phyloP scores from a whole-genome alignment of 2,797 vertebrate genomes.

The Spea hammondii region DNA sequence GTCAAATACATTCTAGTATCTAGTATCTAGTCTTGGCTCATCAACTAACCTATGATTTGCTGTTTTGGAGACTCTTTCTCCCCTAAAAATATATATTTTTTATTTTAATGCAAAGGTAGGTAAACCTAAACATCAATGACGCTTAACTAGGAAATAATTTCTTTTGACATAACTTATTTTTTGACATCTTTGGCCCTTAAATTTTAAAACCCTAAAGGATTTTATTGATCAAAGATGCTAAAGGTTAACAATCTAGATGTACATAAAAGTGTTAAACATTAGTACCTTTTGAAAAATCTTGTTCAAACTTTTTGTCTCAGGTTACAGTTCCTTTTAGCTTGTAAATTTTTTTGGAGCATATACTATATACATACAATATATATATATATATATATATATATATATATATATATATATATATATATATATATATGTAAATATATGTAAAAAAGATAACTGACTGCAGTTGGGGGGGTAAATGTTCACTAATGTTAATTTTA shows the following conservation, averaged over 20 bases:
- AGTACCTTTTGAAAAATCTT: background rate
- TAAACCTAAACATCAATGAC: too few relatives aligned
- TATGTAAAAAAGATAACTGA: too few relatives aligned
- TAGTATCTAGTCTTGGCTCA: slow-evolving; percentile 45
- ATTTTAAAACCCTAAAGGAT: background rate
- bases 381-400: too few relatives aligned
- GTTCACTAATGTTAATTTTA: too few relatives aligned
- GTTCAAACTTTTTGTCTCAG: background rate
- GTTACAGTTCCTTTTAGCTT: background rate
- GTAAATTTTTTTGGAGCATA: too few relatives aligned
- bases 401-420: too few relatives aligned
- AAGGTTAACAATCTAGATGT: background rate
- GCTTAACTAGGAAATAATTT: too few relatives aligned
- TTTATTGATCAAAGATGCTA: slow-evolving; percentile 5
- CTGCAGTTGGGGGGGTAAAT: too few relatives aligned
- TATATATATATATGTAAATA: too few relatives aligned
- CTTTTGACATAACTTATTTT: too few relatives aligned
- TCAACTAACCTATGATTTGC: slow-evolving; percentile 12
- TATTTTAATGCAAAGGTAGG: too few relatives aligned
- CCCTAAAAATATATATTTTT: background rate
- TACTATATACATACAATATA: too few relatives aligned
- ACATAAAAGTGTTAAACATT: background rate
- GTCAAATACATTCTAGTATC: slow-evolving; percentile 29
- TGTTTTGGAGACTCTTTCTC: background rate
- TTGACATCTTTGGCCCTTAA: background rate